Evolutionary conservation across 2,888 invertebrate genomes (phyloP), one percentile per base, ranked within the genome.

Genomic region (Aspidiotus destructor): DNA sequence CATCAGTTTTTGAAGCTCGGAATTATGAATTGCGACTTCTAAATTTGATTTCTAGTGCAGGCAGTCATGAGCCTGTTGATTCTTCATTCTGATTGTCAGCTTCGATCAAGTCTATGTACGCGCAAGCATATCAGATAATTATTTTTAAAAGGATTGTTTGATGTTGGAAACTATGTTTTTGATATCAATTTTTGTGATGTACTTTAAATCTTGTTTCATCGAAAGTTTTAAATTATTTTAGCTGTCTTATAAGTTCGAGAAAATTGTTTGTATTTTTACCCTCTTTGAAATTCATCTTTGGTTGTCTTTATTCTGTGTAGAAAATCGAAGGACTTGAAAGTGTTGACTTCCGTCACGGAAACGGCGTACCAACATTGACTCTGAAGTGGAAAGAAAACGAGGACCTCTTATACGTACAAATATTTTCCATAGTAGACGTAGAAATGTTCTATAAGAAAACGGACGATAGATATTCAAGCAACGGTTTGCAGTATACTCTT

Each of bases 361-460:
- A 62, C 44, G 62, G 57, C 13, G 57, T 58, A 57, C 28, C 41
- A 41, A 57, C 65, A 48, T 57, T 65, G 28, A 41, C 42, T n/a
- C 8, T 65, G 1, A 65, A 40, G 13, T 65, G 65, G 65, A 65
- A 65, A 28, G 55, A 28, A 41, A 44, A 65, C 11, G 41, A 57
- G 11, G 11, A n/a, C 9, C 44, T 44, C 42, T 44, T 42, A 28
- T 17, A 57, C 7, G 54, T 65, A 9, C 65, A 65, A 28, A 65
- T 65, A 11, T 65, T 65, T 57, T 57, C 57, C 42, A 57, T 65
- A 9, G 57, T 65, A 42, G 44, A 65, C 28, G 42, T 65, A 6
- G 55, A 65, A 65, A 15, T 65, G 41, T 55, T 44, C 8, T 57
- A 55, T 16, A 65, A 58, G n/a, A 57, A 42, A 15, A 58, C 48